Base-by-base conservation (phyloP, 2,113 vertebrate species). In the Periophthalmodon schlosseri region DNA sequence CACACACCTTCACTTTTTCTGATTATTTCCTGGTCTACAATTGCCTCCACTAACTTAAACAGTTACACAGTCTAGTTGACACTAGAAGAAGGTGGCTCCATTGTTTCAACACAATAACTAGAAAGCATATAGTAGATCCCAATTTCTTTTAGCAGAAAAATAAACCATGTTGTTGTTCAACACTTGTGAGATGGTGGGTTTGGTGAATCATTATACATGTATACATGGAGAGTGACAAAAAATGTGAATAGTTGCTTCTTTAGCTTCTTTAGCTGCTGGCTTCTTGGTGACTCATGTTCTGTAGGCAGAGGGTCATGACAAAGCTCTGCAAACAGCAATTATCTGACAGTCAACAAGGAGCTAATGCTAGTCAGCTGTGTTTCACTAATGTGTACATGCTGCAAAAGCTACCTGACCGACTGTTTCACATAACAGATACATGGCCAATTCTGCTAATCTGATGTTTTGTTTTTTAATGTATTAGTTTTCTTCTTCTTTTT, bases 241-340 rank as follows among this genome's bases (percentile, higher is more conserved):
- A 71, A 54, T 70, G 61, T 78, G 75, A 68, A 68, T 47, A 49
- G 13, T 23, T 66, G 78, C 69, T 76, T 75, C 76, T 84, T 74
- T 73, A 52, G 79, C 74, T 72, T 75, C 72, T 80, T 24, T 72
- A 77, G 77, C 80, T 72, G 67, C 58, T 74, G 72, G 76, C 68
- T 82, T 71, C 72, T 79, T 18, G 80, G 82, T 89, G 88, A 92
- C 77, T 91, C 88, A 89, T 70, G 44, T 76, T 75, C 73, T 84
- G 89, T 89, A 89, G 87, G 90, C 87, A 86, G 85, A 83, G 64
- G 75, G 84, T 83, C 81, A 80, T 46, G 70, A 73, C 5, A 7
- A 65, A 79, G 77, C 74, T 78, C 66, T 54, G 82, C 77, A 86
- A 86, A 87, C 77, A 75, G 73, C 89, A 86, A 87, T 89, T 82